Conservation (phyloP, 37 sponge, comb jelly and placozoan genomes). For the Ephydatia muelleri region DNA sequence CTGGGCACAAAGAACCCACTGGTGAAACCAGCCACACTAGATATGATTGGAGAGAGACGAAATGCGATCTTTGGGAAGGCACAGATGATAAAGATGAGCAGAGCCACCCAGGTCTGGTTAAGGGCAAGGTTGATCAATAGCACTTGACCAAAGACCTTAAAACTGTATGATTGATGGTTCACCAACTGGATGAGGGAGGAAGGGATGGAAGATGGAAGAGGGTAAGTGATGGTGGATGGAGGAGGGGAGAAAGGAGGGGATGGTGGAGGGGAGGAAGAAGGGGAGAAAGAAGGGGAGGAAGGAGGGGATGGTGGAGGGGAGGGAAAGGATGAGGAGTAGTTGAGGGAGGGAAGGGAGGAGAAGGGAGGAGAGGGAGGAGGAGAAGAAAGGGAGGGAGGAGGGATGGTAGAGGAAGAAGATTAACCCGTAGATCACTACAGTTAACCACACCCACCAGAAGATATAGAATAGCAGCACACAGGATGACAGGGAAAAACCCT, state of each 20-base stretch:
- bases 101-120: constrained; percentile 86
- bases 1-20: constrained; percentile 90
- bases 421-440: background rate
- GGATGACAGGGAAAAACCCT: constrained; percentile 60
- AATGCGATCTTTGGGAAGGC: constrained; percentile 54
- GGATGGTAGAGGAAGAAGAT: background rate
- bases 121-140: constrained; percentile 69
- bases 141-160: constrained; percentile 51
- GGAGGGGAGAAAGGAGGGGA: background rate
- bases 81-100: constrained; percentile 72
- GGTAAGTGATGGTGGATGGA: background rate
- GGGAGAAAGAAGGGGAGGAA: background rate
- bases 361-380: background rate
- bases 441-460: constrained; percentile 53
- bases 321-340: background rate
- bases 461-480: constrained; percentile 77
- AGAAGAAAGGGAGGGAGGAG: too few species aligned
- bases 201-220: background rate
- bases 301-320: background rate
- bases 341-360: background rate
- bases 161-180: constrained; percentile 21
- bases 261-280: background rate
- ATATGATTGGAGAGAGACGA: constrained; percentile 72
- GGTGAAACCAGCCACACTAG: constrained; percentile 83
- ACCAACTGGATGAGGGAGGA: constrained; percentile 41